Conservation (phyloP, 2,797 vertebrate species). For the Danio jaintianensis region DNA sequence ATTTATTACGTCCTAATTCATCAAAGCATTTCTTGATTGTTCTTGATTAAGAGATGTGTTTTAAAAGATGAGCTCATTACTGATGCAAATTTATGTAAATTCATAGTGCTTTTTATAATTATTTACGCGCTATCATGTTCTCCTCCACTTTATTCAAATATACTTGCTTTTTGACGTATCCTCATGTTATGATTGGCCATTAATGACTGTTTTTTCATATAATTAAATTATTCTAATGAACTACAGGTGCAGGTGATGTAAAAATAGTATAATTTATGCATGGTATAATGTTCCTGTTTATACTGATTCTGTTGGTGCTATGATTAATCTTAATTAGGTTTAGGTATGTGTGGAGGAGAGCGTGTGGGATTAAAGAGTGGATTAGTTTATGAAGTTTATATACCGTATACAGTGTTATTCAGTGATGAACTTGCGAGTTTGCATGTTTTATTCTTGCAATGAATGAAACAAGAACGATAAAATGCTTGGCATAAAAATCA, state of each 20-base stretch:
- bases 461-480: no score
- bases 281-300: conserved; percentile 54
- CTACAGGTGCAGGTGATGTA: conserved; percentile 45
- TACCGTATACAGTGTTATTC: background rate
- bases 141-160: conserved; percentile 15
- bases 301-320: conserved; percentile 75
- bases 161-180: background rate
- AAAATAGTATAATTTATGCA: conserved; percentile 44
- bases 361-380: conserved; percentile 77
- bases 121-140: background rate
- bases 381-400: conserved; percentile 53
- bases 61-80: conserved; percentile 32
- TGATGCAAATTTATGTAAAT: conserved; percentile 32
- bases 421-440: background rate
- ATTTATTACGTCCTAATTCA: background rate
- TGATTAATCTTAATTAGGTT: conserved; percentile 65
- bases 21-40: background rate
- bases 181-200: conserved; percentile 1
- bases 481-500: no score
- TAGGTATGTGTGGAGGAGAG: conserved; percentile 68
- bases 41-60: conserved; percentile 3
- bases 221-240: conserved; percentile 74
- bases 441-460: background rate
- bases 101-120: background rate
- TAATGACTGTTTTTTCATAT: conserved; percentile 48